phyloP scores from a whole-genome alignment of 1,140 invertebrate species.

The Colletes latitarsis region DNA sequence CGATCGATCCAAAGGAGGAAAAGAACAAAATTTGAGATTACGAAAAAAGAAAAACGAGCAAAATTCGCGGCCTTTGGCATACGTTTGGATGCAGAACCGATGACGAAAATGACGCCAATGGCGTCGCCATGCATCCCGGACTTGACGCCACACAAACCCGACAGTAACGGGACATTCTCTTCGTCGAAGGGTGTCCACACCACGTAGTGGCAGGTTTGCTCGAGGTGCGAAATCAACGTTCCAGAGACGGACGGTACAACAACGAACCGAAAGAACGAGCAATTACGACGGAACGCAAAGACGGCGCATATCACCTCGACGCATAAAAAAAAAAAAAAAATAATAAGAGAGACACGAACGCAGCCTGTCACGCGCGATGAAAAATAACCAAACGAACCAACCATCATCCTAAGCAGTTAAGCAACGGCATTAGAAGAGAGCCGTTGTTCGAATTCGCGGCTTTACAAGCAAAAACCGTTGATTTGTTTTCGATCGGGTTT shows the following conservation, averaged over 20 bases:
- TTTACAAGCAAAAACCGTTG: conserved; percentile 79
- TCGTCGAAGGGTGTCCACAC: conserved; percentile 45
- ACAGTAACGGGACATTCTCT: conserved; percentile 50
- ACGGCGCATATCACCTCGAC: too few species aligned
- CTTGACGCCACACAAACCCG: conserved; percentile 63
- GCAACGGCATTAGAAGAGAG: conserved; percentile 71
- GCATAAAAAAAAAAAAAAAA: too few species aligned
- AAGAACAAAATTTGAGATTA: not conserved
- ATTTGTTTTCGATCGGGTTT: conserved; percentile 80
- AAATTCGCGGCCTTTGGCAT: conserved; percentile 77
- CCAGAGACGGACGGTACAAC: not conserved
- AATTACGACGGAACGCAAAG: too few species aligned
- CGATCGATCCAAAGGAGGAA: not conserved
- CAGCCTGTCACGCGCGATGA: conserved; percentile 29
- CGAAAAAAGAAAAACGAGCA: conserved; percentile 18
- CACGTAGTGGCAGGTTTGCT: too few species aligned
- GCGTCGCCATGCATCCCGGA: conserved; percentile 58
- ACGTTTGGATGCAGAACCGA: conserved; percentile 77
- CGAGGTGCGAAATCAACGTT: too few species aligned
- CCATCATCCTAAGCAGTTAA: conserved; percentile 58
- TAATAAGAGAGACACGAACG: not conserved
- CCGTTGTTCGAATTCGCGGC: conserved; percentile 74
- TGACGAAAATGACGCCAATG: conserved; percentile 45
- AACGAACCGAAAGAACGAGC: not conserved
- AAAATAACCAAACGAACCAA: conserved; percentile 46